phyloP scores from a whole-genome alignment of 1,140 invertebrate genomes.

The Popillia japonica region DNA sequence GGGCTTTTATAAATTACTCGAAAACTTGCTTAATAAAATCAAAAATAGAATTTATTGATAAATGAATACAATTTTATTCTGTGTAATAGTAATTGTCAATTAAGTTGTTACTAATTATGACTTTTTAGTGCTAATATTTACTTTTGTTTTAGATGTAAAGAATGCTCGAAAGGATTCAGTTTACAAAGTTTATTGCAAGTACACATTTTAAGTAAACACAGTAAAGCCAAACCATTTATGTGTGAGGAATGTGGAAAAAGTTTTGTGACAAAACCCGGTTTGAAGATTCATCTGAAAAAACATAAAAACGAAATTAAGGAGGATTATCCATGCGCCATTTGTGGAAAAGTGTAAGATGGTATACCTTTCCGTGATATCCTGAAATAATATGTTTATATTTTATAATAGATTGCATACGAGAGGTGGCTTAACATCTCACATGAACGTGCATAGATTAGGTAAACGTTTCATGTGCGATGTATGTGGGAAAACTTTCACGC shows the following conservation, averaged over 20 bases:
- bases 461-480: slow-evolving; percentile 63
- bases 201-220: slow-evolving; percentile 58
- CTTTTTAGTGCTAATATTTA: too few species aligned
- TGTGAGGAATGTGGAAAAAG: slow-evolving; percentile 59
- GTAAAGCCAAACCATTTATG: slow-evolving; percentile 57
- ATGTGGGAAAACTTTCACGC: slow-evolving; percentile 65
- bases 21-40: too few species aligned
- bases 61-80: too few species aligned
- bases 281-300: slow-evolving; percentile 58
- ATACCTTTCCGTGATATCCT: neutral
- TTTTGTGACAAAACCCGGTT: slow-evolving; percentile 57
- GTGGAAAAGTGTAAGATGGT: slow-evolving; percentile 63
- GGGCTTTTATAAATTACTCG: too few species aligned
- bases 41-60: too few species aligned
- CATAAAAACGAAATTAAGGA: slow-evolving; percentile 59
- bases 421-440: slow-evolving; percentile 63
- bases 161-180: slow-evolving; percentile 58
- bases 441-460: slow-evolving; percentile 63
- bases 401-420: slow-evolving; percentile 61
- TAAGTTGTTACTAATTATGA: too few species aligned
- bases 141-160: slow-evolving; percentile 53
- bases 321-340: slow-evolving; percentile 62
- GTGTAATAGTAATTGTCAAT: too few species aligned
- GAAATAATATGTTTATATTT: neutral
- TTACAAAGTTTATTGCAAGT: slow-evolving; percentile 55